These are phyloP conservation scores for Aphis gossypii DNA, from an alignment of 1,140 invertebrate genomes.

Conservation along the genomic window DNA sequence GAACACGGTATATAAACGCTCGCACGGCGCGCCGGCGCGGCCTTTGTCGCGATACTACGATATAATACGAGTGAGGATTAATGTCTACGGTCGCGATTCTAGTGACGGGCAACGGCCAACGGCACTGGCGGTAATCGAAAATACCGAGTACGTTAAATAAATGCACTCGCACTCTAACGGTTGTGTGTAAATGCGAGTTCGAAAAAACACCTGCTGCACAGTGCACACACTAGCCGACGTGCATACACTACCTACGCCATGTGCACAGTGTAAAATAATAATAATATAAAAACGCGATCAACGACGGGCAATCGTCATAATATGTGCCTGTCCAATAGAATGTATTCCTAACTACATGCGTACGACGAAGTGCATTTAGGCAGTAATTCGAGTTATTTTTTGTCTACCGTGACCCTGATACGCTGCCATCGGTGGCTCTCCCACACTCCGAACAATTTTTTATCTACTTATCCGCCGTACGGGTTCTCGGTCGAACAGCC, in stretches of 20 bases:
- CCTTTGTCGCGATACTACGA: background rate
- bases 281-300: background rate
- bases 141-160: background rate
- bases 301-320: background rate
- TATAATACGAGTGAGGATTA: background rate
- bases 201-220: slow-evolving; percentile 1
- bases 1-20: background rate
- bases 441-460: background rate
- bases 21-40: too few relatives aligned
- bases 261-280: background rate
- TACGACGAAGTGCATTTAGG: background rate
- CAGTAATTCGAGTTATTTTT: background rate
- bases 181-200: background rate
- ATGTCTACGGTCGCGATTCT: background rate
- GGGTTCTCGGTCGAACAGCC: background rate
- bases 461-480: background rate
- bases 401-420: background rate
- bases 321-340: background rate
- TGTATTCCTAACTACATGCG: background rate
- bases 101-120: background rate
- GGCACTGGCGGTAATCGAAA: background rate
- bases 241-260: background rate
- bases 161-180: background rate
- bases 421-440: background rate
- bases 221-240: background rate